Conservation (phyloP, 2,113 vertebrate species). For the Aythya baeri region DNA sequence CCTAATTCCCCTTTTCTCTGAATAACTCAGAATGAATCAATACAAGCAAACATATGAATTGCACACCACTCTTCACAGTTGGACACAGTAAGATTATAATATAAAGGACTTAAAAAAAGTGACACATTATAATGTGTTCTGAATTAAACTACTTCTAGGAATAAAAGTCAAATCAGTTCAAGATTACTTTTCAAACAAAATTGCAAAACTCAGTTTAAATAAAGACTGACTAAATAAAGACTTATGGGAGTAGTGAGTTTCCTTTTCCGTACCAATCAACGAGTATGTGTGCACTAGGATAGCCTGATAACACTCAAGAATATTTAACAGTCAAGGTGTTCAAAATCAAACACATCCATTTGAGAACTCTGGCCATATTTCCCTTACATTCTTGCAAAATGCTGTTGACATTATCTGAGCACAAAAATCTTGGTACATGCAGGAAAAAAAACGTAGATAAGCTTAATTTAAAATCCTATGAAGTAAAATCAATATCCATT, state of each 20-base stretch:
- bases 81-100: background rate
- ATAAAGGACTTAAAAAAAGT: background rate
- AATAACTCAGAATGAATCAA: background rate
- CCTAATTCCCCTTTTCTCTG: background rate
- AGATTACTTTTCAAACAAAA: background rate
- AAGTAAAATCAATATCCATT: background rate
- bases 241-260: background rate
- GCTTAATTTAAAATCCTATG: background rate
- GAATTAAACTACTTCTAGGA: slow-evolving; percentile 4
- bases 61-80: background rate
- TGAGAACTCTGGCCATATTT: background rate
- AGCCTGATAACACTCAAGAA: background rate
- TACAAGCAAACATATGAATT: background rate
- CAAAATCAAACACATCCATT: background rate
- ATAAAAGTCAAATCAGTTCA: background rate
- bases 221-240: background rate
- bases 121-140: background rate
- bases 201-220: background rate
- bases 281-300: background rate
- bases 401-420: background rate
- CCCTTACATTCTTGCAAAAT: background rate
- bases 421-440: background rate
- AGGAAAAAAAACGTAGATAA: background rate
- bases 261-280: background rate
- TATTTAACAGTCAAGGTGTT: background rate